A percentile compares a stretch with the other conserved stretches of the same genome.
Conservation (phyloP, 2,797 vertebrate species). For the Spondyliosoma cantharus region DNA sequence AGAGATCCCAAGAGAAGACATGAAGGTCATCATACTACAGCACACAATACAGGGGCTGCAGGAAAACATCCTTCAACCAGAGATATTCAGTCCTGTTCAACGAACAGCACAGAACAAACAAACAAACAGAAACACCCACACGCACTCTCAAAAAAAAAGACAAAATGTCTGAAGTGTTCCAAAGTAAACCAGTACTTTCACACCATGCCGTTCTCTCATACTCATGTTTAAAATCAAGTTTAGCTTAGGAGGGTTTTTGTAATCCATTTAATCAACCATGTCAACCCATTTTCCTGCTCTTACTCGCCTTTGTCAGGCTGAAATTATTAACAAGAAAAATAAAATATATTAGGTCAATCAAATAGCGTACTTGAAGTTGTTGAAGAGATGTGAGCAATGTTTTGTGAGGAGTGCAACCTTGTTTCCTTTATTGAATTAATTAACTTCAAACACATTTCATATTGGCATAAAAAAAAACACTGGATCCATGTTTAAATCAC, state of each 20-base stretch:
- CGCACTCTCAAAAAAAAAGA: not conserved
- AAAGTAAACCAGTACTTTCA: not conserved
- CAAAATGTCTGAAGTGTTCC: not conserved
- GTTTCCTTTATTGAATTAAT: not conserved
- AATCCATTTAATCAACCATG: not conserved
- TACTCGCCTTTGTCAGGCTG: not conserved
- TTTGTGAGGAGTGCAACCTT: not conserved
- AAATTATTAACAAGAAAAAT: conserved; percentile 9
- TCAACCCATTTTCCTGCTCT: not conserved
- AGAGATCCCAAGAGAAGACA: conserved; percentile 20
- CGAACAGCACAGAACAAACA: conserved; percentile 3
- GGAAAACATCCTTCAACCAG: conserved; percentile 52
- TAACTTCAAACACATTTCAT: not conserved
- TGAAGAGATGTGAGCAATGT: not conserved
- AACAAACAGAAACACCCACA: conserved; percentile 37
- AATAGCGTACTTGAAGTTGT: not conserved
- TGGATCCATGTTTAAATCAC: not conserved
- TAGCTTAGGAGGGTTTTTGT: not conserved
- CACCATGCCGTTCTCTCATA: not conserved
- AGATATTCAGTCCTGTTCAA: not conserved
- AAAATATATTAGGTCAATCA: not conserved
- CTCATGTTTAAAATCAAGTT: not conserved
- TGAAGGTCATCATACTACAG: conserved; percentile 40
- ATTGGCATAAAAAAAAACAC: not conserved
- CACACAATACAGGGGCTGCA: not conserved